These are phyloP conservation scores for Pristionchus mayeri DNA, from an alignment of 2,888 invertebrate species.

Conservation along the genomic window DNA sequence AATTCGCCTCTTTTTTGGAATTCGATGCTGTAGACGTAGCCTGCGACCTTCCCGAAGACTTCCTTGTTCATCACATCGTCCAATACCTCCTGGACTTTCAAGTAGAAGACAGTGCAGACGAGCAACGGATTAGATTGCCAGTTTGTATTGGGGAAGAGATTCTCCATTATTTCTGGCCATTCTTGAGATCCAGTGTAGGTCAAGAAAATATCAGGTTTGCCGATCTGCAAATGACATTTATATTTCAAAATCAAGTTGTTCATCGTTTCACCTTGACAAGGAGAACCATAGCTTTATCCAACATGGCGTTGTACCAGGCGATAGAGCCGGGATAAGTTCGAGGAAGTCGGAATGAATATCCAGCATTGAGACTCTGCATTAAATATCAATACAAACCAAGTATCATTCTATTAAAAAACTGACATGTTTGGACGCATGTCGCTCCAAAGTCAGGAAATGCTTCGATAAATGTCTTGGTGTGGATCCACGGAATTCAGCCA, in stretches of 20 bases:
- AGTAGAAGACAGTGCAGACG: background rate
- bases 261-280: background rate
- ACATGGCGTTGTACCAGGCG: background rate
- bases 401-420: background rate
- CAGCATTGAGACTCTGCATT: background rate
- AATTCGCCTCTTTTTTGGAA: constrained; percentile 21
- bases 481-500: background rate
- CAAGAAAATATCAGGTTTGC: background rate
- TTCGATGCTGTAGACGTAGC: background rate
- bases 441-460: background rate
- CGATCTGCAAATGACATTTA: background rate
- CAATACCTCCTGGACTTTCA: background rate
- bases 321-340: background rate
- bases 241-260: background rate
- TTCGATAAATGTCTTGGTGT: background rate
- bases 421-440: background rate
- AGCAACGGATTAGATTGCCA: background rate
- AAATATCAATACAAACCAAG: background rate
- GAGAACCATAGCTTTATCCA: background rate
- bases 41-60: background rate
- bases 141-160: background rate
- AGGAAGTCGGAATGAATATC: background rate
- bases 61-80: background rate
- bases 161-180: background rate
- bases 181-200: background rate